phyloP scores from a whole-genome alignment of 2,797 vertebrate species.

The Cygnus olor region DNA sequence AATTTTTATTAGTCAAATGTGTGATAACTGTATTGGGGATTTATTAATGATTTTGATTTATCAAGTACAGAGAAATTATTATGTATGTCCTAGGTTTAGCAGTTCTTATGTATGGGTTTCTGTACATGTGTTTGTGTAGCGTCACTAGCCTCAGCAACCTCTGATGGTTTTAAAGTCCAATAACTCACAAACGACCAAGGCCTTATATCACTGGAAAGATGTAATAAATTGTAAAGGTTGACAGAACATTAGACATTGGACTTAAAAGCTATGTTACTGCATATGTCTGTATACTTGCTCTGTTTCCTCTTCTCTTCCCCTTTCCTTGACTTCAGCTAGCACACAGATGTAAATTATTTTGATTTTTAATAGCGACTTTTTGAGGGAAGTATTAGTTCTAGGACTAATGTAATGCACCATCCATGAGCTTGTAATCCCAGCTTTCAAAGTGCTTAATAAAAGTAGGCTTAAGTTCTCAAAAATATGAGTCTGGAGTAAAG shows the following conservation, averaged over 20 bases:
- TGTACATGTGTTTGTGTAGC: neutral
- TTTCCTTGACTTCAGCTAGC: neutral
- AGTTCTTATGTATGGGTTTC: neutral
- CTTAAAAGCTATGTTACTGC: neutral
- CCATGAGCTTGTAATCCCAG: slow-evolving; percentile 47
- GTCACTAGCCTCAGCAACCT: neutral
- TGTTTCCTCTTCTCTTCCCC: neutral
- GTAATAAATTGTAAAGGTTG: slow-evolving; percentile 36
- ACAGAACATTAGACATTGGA: neutral
- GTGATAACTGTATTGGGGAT: neutral
- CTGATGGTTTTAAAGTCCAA: neutral
- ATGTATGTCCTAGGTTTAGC: neutral
- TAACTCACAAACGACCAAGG: neutral
- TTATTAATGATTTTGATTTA: neutral
- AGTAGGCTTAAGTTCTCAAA: slow-evolving; percentile 57
- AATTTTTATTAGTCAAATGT: neutral
- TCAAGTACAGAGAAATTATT: neutral
- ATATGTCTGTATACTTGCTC: neutral
- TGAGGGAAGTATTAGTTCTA: slow-evolving; percentile 51
- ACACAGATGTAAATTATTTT: slow-evolving; percentile 43
- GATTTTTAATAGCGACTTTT: slow-evolving; percentile 42
- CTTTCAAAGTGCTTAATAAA: slow-evolving; percentile 59
- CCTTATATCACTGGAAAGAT: neutral
- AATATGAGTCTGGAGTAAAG: slow-evolving; percentile 6
- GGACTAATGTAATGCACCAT: slow-evolving; percentile 47